Evolutionary conservation across 1,140 invertebrate species (phyloP).

Genomic region (Drosophila kepulauana): DNA sequence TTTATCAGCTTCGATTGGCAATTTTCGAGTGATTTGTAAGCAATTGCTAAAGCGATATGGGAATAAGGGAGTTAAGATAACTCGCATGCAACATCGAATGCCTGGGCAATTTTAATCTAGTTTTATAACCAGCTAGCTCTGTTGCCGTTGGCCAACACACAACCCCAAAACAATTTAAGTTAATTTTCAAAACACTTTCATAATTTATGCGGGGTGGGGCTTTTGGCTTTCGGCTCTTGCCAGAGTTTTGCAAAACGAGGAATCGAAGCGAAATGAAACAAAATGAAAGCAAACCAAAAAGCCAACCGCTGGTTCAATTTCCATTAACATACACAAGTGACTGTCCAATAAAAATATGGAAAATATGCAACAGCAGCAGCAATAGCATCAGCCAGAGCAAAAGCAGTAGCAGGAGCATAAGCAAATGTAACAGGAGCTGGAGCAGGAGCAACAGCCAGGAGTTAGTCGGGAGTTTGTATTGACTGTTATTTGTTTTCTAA

Average conservation of each 20-base stretch:
- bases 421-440: constrained; percentile 57
- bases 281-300: constrained; percentile 41
- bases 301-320: constrained; percentile 72
- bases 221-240: constrained; percentile 22
- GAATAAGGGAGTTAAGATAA: not conserved
- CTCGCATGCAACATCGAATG: constrained; percentile 11
- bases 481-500: constrained; percentile 82
- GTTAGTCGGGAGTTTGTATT: constrained; percentile 45
- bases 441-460: constrained; percentile 4
- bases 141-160: not conserved
- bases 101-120: constrained; percentile 18
- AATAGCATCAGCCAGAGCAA: constrained; percentile 45
- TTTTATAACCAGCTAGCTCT: constrained; percentile 19
- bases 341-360: constrained; percentile 71
- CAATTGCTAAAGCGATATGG: constrained; percentile 53
- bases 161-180: constrained; percentile 71
- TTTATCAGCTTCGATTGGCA: constrained; percentile 59
- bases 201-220: constrained; percentile 54
- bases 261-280: constrained; percentile 1
- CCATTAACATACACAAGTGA: constrained; percentile 70
- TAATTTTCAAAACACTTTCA: constrained; percentile 62
- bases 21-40: constrained; percentile 81
- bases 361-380: constrained; percentile 66
- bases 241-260: constrained; percentile 33
- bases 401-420: constrained; percentile 62